These are phyloP conservation scores for Sarcophaga caerulescens DNA, from an alignment of 2,888 invertebrate species.

Conservation along the genomic window DNA sequence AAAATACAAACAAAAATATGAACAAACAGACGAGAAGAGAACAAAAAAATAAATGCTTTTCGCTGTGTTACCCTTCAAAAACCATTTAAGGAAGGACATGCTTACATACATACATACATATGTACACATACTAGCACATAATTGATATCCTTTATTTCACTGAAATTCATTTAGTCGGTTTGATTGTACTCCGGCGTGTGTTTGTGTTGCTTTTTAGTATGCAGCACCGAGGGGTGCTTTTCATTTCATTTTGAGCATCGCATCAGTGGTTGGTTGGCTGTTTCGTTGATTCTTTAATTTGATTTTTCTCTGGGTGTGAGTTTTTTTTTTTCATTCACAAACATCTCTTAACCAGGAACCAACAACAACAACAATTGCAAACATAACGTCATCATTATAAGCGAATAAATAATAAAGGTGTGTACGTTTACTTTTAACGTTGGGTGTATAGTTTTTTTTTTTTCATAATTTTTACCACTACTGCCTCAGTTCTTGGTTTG, in stretches of 20 bases:
- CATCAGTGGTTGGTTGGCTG: not conserved
- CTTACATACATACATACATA: constrained; percentile 10
- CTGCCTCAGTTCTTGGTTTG: not conserved
- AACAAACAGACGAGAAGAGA: not conserved
- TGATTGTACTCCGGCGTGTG: not conserved
- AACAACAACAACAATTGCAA: not conserved
- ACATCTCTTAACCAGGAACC: too few species aligned
- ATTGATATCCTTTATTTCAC: constrained; percentile 61
- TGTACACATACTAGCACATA: constrained; percentile 27
- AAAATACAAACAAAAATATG: constrained; percentile 3
- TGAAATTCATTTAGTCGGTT: constrained; percentile 42
- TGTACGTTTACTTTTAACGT: constrained; percentile 1
- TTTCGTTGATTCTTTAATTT: not conserved
- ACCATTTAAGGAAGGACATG: constrained; percentile 19
- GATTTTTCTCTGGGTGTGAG: not conserved
- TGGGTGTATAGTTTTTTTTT: not conserved
- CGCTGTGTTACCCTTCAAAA: constrained; percentile 43
- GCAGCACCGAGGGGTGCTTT: constrained; percentile 55
- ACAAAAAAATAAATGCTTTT: not conserved
- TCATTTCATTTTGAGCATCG: not conserved
- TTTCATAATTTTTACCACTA: not conserved
- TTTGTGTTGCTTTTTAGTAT: not conserved
- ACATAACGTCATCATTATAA: not conserved
- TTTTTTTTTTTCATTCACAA: not conserved
- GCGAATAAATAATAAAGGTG: constrained; percentile 28